Evolutionary conservation across 1,140 invertebrate genomes (phyloP).

Genomic region (Maniola jurtina): DNA sequence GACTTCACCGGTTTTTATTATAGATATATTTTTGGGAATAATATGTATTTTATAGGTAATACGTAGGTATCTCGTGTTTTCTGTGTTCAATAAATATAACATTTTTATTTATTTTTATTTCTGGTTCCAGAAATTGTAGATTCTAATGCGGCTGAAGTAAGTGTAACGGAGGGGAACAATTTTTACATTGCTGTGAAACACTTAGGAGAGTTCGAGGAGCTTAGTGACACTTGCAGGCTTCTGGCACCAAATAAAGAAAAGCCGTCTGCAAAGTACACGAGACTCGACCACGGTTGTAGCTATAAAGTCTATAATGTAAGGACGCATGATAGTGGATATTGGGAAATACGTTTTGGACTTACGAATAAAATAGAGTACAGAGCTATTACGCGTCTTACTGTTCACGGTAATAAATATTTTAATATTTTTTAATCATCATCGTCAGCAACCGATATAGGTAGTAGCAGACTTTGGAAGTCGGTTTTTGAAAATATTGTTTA

Average conservation of each 20-base stretch:
- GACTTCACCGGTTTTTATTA: too few species aligned
- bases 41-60: too few species aligned
- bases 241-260: slow-evolving; percentile 38
- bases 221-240: slow-evolving; percentile 47
- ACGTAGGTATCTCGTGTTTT: too few species aligned
- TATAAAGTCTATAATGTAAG: slow-evolving; percentile 42
- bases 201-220: too few species aligned
- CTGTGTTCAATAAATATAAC: background rate
- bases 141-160: slow-evolving; percentile 41
- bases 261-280: slow-evolving; percentile 13
- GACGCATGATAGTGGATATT: slow-evolving; percentile 40
- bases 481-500: too few species aligned
- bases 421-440: background rate
- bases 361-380: slow-evolving; percentile 38
- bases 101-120: background rate
- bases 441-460: too few species aligned
- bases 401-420: slow-evolving; percentile 44
- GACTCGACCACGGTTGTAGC: slow-evolving; percentile 39
- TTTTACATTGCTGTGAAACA: slow-evolving; percentile 47
- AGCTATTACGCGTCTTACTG: slow-evolving; percentile 42
- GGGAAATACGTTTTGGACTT: slow-evolving; percentile 51
- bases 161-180: slow-evolving; percentile 49
- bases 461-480: too few species aligned
- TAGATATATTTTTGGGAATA: too few species aligned
- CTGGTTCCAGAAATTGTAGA: slow-evolving; percentile 48